Evolutionary conservation across 1,140 invertebrate species (phyloP).

Genomic region (Charaxes varanes): DNA sequence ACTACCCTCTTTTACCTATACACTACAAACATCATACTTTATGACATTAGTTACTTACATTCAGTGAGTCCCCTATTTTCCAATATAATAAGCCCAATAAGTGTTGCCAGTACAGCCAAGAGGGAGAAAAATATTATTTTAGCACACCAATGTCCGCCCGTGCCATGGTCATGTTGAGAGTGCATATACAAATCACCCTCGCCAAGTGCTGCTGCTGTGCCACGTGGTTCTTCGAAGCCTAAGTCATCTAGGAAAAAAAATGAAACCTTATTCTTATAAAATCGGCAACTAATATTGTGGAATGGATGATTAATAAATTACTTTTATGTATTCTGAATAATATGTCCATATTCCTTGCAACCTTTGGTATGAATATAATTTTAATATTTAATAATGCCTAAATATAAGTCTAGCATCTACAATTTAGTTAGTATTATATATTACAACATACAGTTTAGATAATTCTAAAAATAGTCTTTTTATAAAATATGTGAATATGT

Average conservation of each 20-base stretch:
- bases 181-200: conserved; percentile 82
- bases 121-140: conserved; percentile 87
- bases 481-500: too few relatives aligned
- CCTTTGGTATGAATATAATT: too few relatives aligned
- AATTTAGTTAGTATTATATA: too few relatives aligned
- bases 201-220: conserved; percentile 50
- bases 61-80: conserved; percentile 85
- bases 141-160: conserved; percentile 86
- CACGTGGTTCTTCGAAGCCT: conserved; percentile 54
- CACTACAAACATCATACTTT: too few relatives aligned
- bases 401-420: too few relatives aligned
- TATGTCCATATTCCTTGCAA: too few relatives aligned
- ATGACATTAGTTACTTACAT: conserved; percentile 77
- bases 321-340: too few relatives aligned
- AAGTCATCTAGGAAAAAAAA: conserved; percentile 49
- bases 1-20: too few relatives aligned
- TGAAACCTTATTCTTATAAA: neutral
- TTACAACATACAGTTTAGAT: too few relatives aligned
- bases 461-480: too few relatives aligned
- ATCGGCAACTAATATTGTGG: neutral
- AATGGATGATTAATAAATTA: too few relatives aligned
- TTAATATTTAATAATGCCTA: too few relatives aligned
- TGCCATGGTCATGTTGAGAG: conserved; percentile 82
- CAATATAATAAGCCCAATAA: conserved; percentile 84
- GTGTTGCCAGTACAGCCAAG: conserved; percentile 79